Evolutionary conservation across 2,113 vertebrate genomes (phyloP).

Genomic region (Bombycilla garrulus): DNA sequence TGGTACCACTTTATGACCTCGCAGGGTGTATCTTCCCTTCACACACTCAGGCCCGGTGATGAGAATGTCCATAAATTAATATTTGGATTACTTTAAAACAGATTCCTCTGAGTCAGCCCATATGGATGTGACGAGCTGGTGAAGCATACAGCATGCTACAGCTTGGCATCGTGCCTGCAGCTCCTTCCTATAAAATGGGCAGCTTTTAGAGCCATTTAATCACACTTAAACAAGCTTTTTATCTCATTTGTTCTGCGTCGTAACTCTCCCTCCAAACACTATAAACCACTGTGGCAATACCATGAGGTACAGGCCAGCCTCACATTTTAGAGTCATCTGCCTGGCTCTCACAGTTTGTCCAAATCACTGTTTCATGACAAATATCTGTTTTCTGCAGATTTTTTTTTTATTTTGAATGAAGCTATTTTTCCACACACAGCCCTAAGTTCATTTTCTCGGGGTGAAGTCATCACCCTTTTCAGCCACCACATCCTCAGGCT

Average conservation of each 20-base stretch:
- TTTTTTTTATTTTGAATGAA: background rate
- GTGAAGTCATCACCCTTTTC: background rate
- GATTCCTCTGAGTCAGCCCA: slow-evolving; percentile 46
- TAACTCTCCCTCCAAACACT: slow-evolving; percentile 23
- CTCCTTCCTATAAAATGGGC: slow-evolving; percentile 29
- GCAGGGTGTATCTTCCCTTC: slow-evolving; percentile 11
- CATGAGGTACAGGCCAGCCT: background rate
- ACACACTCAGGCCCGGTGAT: background rate
- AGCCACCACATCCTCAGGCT: background rate
- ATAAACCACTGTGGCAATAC: slow-evolving; percentile 21
- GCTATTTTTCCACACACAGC: background rate
- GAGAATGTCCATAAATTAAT: background rate
- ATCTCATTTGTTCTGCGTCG: slow-evolving; percentile 58
- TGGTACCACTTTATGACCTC: background rate
- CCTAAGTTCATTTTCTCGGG: background rate
- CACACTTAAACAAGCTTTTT: slow-evolving; percentile 46
- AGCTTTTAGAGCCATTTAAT: slow-evolving; percentile 44
- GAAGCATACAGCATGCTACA: slow-evolving; percentile 17
- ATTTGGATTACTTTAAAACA: slow-evolving; percentile 27
- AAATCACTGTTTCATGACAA: background rate
- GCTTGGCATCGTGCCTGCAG: background rate
- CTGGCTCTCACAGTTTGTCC: background rate
- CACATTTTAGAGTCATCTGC: slow-evolving; percentile 8
- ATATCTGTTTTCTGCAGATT: background rate
- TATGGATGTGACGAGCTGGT: background rate